Base-by-base conservation (phyloP, 2,113 vertebrate species). In the Sapayoa aenigma region DNA sequence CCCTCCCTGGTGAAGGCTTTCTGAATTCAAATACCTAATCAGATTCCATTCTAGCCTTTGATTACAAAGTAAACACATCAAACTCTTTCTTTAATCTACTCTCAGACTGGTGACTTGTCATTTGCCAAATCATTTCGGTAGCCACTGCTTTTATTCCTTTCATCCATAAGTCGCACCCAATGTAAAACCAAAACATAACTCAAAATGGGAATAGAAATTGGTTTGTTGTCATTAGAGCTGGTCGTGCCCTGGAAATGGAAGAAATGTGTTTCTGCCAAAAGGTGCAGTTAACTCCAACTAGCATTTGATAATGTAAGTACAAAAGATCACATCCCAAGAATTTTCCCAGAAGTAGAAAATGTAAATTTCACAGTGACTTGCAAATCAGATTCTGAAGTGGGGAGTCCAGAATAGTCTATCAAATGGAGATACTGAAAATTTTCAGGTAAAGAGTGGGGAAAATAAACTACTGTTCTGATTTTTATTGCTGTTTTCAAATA, bases 401-500 rank as follows among this genome's bases (percentile, higher is more conserved):
- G 11, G 14, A 84, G 44, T 58, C 20, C 0, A 0, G 23, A 86
- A 47, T 74, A 63, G 37, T 85, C 46, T 59, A 9, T 73, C 1
- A 4, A 66, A 65, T n/a, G 4, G 15, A 87, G 67, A 72, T 47
- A 65, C 14, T 74, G 55, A 77, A 76, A 42, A 35, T 50, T 86
- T 87, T 85, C 25, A 66, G 16, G 22, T 7, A 42, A 84, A 41
- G 41, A 53, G 25, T 35, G 17, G 17, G 13, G 14, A 79, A 68
- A 87, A 68, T 11, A 68, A 86, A 74, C 28, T 93, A 9, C 30
- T 71, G 12, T 39, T 87, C 49, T 79, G 6, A 49, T 76, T 87
- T 77, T 87, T 66, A 7, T 67, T 95, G 14, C 52, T 94, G 37
- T 65, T 93, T 85, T 75, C 33, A 62, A 79, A 24, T 55, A 79